Percentiles rank a stretch among this genome's conserved stretches.
phyloP scores from a whole-genome alignment of 2,113 vertebrate genomes.

The Corythaeola cristata region DNA sequence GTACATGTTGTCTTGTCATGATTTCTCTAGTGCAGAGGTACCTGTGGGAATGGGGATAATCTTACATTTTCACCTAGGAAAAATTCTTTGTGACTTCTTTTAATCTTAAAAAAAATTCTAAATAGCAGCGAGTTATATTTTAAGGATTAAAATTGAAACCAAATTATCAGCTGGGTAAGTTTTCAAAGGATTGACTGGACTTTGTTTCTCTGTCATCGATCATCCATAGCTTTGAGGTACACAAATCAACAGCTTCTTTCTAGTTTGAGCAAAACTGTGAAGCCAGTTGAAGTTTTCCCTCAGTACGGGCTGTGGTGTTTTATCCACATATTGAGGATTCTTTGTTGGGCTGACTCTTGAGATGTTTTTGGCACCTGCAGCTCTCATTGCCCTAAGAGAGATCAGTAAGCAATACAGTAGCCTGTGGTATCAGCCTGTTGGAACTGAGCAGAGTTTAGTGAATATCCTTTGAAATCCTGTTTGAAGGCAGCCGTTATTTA shows the following conservation, averaged over 20 bases:
- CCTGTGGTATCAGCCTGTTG: background rate
- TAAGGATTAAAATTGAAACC: background rate
- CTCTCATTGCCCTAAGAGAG: background rate
- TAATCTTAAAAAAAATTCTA: background rate
- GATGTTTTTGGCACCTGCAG: background rate
- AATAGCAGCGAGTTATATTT: background rate
- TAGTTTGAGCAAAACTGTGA: background rate
- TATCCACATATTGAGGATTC: background rate
- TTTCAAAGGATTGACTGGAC: background rate
- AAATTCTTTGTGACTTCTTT: background rate
- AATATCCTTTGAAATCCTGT: background rate
- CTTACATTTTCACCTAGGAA: background rate
- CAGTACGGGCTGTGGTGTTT: background rate
- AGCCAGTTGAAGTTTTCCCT: background rate
- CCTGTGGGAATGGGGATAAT: background rate
- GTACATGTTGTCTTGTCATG: background rate
- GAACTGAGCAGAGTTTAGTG: background rate
- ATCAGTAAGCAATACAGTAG: background rate
- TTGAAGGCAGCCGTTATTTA: constrained; percentile 8
- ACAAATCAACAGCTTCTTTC: background rate
- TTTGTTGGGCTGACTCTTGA: background rate
- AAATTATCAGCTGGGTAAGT: background rate
- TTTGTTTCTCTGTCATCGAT: background rate
- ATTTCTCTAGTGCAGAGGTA: background rate
- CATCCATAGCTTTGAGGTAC: background rate